These are phyloP conservation scores for Ecdyonurus torrentis DNA, from an alignment of 2,888 invertebrate species.

Conservation along the genomic window DNA sequence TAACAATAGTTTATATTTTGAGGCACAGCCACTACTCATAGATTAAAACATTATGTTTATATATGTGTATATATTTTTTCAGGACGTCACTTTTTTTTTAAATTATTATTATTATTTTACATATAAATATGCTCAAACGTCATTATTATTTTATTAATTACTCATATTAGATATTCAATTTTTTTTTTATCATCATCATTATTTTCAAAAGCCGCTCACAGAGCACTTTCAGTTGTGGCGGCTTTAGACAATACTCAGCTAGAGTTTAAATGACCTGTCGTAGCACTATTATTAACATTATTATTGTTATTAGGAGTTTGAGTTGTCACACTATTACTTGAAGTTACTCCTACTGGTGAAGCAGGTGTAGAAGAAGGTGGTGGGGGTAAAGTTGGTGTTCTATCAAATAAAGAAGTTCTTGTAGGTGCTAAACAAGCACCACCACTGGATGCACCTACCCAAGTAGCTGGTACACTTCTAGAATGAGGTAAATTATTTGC, in stretches of 20 bases:
- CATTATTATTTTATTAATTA: too few relatives aligned
- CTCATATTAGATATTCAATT: too few relatives aligned
- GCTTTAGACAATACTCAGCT: neutral
- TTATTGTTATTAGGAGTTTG: neutral
- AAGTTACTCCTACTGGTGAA: neutral
- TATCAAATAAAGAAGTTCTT: conserved; percentile 5
- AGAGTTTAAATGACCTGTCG: neutral
- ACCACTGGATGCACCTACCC: conserved; percentile 18
- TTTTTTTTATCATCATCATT: too few relatives aligned
- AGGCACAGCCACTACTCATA: neutral
- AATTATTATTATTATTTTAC: too few relatives aligned
- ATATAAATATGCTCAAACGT: too few relatives aligned
- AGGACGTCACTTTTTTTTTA: too few relatives aligned
- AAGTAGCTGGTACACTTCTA: conserved; percentile 18
- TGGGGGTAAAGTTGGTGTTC: conserved; percentile 9
- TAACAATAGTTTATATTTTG: too few relatives aligned
- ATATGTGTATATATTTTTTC: too few relatives aligned
- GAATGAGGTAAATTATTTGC: conserved; percentile 25
- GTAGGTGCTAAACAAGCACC: conserved; percentile 20
- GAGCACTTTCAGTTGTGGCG: conserved; percentile 1
- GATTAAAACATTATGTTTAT: too few relatives aligned
- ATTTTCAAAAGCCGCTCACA: conserved; percentile 1
- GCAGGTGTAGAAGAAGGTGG: conserved; percentile 9
- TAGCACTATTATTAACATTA: too few relatives aligned
- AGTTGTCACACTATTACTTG: neutral